Evolutionary conservation across 2,888 invertebrate genomes (phyloP).

Genomic region (Drosophila helvetica): DNA sequence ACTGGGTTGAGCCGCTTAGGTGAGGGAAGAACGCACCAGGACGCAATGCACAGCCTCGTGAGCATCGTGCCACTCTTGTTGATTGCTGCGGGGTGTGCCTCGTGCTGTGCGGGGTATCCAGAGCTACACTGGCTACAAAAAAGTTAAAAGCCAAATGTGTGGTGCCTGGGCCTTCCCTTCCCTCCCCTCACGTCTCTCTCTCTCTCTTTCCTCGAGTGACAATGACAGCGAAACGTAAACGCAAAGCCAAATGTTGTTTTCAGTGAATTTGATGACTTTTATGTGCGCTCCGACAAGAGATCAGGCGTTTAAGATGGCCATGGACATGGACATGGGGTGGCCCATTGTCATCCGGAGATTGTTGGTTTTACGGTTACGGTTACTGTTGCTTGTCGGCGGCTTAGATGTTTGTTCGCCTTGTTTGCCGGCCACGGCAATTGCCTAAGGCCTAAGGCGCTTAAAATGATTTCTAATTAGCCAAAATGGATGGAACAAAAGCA

Average conservation of each 20-base stretch:
- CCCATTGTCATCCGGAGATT: constrained; percentile 13
- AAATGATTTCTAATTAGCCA: constrained; percentile 82
- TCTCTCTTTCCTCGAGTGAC: constrained; percentile 49
- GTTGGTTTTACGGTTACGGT: constrained; percentile 14
- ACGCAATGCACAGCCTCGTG: constrained; percentile 57
- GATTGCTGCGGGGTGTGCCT: constrained; percentile 65
- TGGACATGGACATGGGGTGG: constrained; percentile 55
- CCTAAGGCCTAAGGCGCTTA: constrained; percentile 65
- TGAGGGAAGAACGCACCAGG: constrained; percentile 50
- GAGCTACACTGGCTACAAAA: constrained; percentile 54
- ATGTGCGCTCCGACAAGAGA: constrained; percentile 81
- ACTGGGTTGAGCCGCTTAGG: background rate
- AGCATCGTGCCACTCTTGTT: constrained; percentile 75
- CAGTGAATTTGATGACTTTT: constrained; percentile 83
- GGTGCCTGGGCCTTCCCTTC: constrained; percentile 7
- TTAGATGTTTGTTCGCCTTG: constrained; percentile 39
- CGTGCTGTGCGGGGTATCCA: constrained; percentile 18
- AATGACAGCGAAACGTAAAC: constrained; percentile 75
- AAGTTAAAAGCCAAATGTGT: constrained; percentile 71
- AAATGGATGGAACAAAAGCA: constrained; percentile 27
- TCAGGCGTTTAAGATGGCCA: constrained; percentile 83
- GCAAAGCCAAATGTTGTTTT: constrained; percentile 80
- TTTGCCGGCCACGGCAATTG: constrained; percentile 65
- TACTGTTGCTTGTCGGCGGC: constrained; percentile 19
- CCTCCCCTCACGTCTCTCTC: background rate